A percentile compares a stretch with the other conserved stretches of the same genome.
Evolutionary conservation across 2,888 invertebrate species (phyloP).

Genomic region (Branchellion lobata): DNA sequence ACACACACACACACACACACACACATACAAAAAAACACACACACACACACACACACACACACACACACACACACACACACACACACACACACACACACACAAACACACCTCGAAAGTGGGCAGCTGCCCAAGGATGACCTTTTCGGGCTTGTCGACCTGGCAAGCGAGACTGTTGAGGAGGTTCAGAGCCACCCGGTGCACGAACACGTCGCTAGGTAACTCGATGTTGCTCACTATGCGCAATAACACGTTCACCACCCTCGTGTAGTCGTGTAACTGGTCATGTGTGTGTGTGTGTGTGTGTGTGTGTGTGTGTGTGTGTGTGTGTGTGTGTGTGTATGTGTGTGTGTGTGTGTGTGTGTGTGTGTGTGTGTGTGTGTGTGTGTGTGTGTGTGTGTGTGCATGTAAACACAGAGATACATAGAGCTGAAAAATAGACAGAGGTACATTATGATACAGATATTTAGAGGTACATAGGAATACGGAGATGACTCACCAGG

Average conservation of each 20-base stretch:
- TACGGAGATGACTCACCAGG: constrained; percentile 67
- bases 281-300: constrained; percentile 48
- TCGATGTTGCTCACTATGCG: constrained; percentile 72
- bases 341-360: too few species aligned
- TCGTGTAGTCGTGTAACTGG: constrained; percentile 84
- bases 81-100: too few species aligned
- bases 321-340: background rate
- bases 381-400: too few species aligned
- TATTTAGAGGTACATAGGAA: too few species aligned
- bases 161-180: constrained; percentile 91
- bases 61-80: too few species aligned
- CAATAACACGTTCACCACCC: constrained; percentile 79
- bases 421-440: too few species aligned
- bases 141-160: constrained; percentile 90
- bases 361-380: too few species aligned
- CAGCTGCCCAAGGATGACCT: constrained; percentile 82
- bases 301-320: background rate
- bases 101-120: constrained; percentile 69
- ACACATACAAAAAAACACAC: too few species aligned
- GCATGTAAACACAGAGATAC: too few species aligned
- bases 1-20: too few species aligned
- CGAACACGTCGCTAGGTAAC: constrained; percentile 69
- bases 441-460: too few species aligned
- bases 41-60: too few species aligned
- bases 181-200: constrained; percentile 90